Conservation (phyloP, 2,888 invertebrate genomes). For the Netelia inedita region DNA sequence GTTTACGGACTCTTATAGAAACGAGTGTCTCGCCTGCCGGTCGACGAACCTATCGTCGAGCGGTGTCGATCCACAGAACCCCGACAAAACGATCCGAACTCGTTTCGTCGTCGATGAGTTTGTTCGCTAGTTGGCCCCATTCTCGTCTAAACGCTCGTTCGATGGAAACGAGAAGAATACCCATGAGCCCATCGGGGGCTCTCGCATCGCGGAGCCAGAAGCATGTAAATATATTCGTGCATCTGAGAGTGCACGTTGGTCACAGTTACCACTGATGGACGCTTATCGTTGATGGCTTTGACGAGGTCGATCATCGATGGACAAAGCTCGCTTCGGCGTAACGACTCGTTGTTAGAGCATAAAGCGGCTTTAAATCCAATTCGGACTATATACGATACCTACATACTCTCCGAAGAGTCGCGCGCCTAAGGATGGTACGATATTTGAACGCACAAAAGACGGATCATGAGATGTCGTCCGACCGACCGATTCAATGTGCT, state of each 20-base stretch:
- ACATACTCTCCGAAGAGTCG: slow-evolving; percentile 32
- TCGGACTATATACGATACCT: slow-evolving; percentile 34
- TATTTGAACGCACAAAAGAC: slow-evolving; percentile 84
- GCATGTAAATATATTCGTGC: slow-evolving; percentile 75
- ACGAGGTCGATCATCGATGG: slow-evolving; percentile 79
- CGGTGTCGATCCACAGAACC: neutral
- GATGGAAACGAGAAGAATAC: too few species aligned
- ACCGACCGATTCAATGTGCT: slow-evolving; percentile 84
- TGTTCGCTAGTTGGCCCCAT: neutral
- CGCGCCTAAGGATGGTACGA: slow-evolving; percentile 79
- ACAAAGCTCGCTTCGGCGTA: slow-evolving; percentile 80
- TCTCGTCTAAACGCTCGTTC: neutral
- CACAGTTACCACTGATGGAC: slow-evolving; percentile 77
- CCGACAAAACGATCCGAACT: neutral
- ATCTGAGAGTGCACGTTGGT: slow-evolving; percentile 75
- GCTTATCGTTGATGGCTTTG: slow-evolving; percentile 78
- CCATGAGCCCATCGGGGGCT: too few species aligned
- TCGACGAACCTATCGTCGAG: too few species aligned
- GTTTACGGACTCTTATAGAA: too few species aligned
- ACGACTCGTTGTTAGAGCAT: slow-evolving; percentile 77
- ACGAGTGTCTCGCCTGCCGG: too few species aligned
- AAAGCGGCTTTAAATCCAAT: slow-evolving; percentile 63
- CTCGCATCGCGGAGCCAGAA: slow-evolving; percentile 3
- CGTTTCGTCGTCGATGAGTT: neutral
- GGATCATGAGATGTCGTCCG: slow-evolving; percentile 84